Base-by-base conservation (phyloP, 92 coral and sea anemone genomes). In the Bergia puertoricense region DNA sequence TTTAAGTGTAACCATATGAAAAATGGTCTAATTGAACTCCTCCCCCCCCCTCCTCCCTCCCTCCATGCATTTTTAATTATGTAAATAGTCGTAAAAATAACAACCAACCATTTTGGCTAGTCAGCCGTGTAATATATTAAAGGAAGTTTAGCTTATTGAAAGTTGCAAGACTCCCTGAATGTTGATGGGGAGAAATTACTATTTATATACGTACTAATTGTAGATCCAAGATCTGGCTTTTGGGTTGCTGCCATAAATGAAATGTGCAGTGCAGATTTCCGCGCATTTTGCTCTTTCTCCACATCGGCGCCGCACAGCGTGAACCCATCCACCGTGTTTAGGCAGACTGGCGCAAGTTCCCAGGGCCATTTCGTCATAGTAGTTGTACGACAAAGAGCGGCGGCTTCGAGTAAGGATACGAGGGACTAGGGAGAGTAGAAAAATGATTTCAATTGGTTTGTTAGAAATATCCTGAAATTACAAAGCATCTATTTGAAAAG, bases 221-320 rank as follows among this genome's bases (percentile, higher is more conserved):
- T 59, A 16, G 16, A 59, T 18, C 68, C 68, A 59, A 16, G n/a
- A 1, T 59, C 68, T 59, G 68, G 20, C 20, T 59, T 5, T 10
- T 59, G 68, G 23, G 23, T 59, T 59, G 23, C n/a, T 8, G n/a
- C n/a, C n/a, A 59, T 59, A 59, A 4, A 59, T 6, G 68, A 59
- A 59, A n/a, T 59, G 23, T 9, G 68, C 68, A 59, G 68, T 15
- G 36, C 86, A 81, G 48, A 81, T 81, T 3, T 7, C 10, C 0
- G 18, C 7, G 8, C 86, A 81, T 30, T 42, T 81, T 10, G 46
- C 71, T 6, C 1, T 0, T 39, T 59, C 74, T 3, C 42, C 42
- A 72, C 86, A 81, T 36, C 42, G 59, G 0, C 86, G 71, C 40
- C 86, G 86, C 39, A 81, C 86, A 0, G 86, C 86, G 46, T 51